phyloP scores from a whole-genome alignment of 2,113 vertebrate species.

The Callaeas wilsoni region DNA sequence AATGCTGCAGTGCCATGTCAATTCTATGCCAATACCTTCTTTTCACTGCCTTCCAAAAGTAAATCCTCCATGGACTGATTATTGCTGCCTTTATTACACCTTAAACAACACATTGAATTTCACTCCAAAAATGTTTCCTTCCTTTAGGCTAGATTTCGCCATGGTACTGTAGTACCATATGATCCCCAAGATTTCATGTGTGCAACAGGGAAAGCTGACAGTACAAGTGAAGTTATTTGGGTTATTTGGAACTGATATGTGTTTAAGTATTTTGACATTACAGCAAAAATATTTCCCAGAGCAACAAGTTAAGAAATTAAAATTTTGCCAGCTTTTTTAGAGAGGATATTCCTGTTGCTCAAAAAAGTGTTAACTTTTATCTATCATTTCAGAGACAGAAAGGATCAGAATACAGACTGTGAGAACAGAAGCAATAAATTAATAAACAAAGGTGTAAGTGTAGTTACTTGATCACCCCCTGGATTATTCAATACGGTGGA shows the following conservation, averaged over 20 bases:
- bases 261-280: not conserved
- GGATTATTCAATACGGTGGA: not conserved
- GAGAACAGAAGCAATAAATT: not conserved
- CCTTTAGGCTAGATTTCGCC: not conserved
- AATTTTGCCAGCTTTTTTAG: not conserved
- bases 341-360: not conserved
- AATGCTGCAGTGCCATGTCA: not conserved
- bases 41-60: not conserved
- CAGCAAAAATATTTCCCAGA: not conserved
- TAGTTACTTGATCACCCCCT: not conserved
- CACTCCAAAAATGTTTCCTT: not conserved
- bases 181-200: not conserved
- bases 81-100: not conserved
- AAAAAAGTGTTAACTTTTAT: not conserved
- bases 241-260: not conserved
- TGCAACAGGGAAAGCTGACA: not conserved
- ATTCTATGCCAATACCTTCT: not conserved
- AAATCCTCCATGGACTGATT: not conserved
- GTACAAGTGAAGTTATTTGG: not conserved
- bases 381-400: not conserved
- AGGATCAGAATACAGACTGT: not conserved
- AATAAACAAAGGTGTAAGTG: not conserved
- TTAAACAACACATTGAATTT: not conserved
- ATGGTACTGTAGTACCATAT: not conserved
- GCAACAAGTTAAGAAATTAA: not conserved